phyloP scores from a whole-genome alignment of 2,888 invertebrate genomes.

The Keiferia lycopersicella region DNA sequence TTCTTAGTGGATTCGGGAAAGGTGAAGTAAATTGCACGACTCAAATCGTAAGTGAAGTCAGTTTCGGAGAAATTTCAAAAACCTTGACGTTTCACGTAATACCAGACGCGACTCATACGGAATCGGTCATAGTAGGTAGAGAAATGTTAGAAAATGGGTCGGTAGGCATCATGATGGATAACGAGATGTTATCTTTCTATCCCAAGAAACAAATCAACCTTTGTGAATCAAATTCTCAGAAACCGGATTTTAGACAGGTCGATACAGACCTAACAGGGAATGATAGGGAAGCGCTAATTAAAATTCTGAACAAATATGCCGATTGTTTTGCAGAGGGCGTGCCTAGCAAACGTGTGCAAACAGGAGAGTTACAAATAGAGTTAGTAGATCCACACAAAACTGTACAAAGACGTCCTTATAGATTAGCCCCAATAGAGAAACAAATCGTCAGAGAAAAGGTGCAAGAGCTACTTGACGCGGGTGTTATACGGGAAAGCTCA shows the following conservation, averaged over 20 bases:
- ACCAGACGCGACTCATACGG: constrained; percentile 21
- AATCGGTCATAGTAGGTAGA: constrained; percentile 26
- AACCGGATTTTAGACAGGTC: background rate
- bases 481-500: too few relatives aligned
- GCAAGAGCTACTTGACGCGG: too few relatives aligned
- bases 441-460: too few relatives aligned
- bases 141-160: constrained; percentile 23
- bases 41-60: constrained; percentile 24
- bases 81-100: constrained; percentile 28
- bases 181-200: background rate
- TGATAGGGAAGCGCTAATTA: background rate
- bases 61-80: constrained; percentile 13
- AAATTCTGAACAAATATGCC: constrained; percentile 8
- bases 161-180: background rate
- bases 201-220: background rate
- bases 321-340: background rate
- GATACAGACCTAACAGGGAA: background rate
- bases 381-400: constrained; percentile 18
- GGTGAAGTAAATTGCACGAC: constrained; percentile 30
- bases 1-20: constrained; percentile 21
- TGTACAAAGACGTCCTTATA: constrained; percentile 11
- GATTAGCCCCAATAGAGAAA: too few relatives aligned
- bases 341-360: background rate
- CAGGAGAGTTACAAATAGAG: constrained; percentile 4
- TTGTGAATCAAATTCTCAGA: background rate